These are phyloP conservation scores for Antitype chi DNA, from an alignment of 2,888 invertebrate genomes.

Conservation along the genomic window DNA sequence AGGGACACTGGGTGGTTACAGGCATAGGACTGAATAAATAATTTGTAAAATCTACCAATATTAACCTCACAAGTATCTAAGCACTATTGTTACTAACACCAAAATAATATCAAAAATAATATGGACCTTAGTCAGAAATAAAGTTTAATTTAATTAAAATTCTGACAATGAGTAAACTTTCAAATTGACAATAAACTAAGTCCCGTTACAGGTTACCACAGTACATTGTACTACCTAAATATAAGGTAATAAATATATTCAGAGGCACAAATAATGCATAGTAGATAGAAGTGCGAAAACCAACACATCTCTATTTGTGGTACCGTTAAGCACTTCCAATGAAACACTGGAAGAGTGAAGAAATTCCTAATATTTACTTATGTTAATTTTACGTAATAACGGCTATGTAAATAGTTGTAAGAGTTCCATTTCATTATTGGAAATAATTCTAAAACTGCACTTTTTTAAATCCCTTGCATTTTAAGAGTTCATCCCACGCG, in stretches of 20 bases:
- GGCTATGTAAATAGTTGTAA: slow-evolving; percentile 15
- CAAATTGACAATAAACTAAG: slow-evolving; percentile 30
- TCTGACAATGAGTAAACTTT: slow-evolving; percentile 2
- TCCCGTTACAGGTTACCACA: slow-evolving; percentile 62
- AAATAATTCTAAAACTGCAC: neutral
- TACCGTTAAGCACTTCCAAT: slow-evolving; percentile 39
- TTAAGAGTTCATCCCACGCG: too few relatives aligned
- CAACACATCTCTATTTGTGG: slow-evolving; percentile 44
- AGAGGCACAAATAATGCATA: slow-evolving; percentile 25
- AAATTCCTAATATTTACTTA: slow-evolving; percentile 58
- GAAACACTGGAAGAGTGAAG: slow-evolving; percentile 36
- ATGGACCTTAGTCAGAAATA: too few relatives aligned
- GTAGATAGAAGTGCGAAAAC: slow-evolving; percentile 53
- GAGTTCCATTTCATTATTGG: slow-evolving; percentile 6
- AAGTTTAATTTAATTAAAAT: too few relatives aligned
- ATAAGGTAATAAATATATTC: slow-evolving; percentile 46
- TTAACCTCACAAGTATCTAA: too few relatives aligned
- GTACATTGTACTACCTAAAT: slow-evolving; percentile 56
- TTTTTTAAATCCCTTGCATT: neutral
- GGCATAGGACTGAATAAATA: too few relatives aligned
- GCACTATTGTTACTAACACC: too few relatives aligned
- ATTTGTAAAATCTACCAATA: too few relatives aligned
- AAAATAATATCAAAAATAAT: too few relatives aligned
- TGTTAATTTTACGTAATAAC: slow-evolving; percentile 54
- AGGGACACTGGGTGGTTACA: too few relatives aligned